A percentile compares a stretch with the other conserved stretches of the same genome.
Conservation (phyloP, 1,140 invertebrate species). For the Megathymus violae region DNA sequence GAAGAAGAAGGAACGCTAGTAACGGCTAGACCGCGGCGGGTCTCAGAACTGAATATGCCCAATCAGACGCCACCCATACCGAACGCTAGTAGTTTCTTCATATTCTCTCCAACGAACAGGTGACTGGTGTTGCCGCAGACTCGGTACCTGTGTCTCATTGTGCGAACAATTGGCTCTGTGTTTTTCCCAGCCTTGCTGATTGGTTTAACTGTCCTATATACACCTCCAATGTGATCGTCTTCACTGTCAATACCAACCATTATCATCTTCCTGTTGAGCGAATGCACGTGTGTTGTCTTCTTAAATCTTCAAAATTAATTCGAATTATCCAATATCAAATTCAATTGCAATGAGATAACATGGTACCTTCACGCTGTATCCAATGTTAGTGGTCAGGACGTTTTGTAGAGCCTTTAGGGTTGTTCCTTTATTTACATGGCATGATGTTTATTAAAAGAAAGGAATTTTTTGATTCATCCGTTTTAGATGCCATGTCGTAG, state of each 20-base stretch:
- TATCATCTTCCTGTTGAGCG: conserved; percentile 22
- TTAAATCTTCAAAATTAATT: conserved; percentile 32
- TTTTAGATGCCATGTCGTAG: conserved; percentile 18
- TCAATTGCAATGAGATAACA: conserved; percentile 73
- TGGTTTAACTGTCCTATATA: conserved; percentile 43
- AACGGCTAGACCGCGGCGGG: conserved; percentile 92
- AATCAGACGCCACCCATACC: conserved; percentile 97
- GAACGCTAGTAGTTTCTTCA: conserved; percentile 96
- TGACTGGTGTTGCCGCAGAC: conserved; percentile 80
- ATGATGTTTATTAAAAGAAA: conserved; percentile 16
- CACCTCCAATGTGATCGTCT: conserved; percentile 45
- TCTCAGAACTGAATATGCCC: conserved; percentile 95
- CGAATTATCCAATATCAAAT: conserved; percentile 37
- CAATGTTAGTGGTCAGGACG: conserved; percentile 64
- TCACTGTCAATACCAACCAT: conserved; percentile 40
- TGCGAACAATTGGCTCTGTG: conserved; percentile 59
- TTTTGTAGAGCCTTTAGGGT: conserved; percentile 48
- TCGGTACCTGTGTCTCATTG: conserved; percentile 78
- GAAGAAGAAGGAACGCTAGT: conserved; percentile 86
- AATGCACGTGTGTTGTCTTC: conserved; percentile 39
- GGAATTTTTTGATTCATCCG: conserved; percentile 16
- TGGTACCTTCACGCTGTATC: conserved; percentile 61
- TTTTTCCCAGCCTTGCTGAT: conserved; percentile 46
- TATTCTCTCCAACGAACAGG: conserved; percentile 97
- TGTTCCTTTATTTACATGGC: conserved; percentile 24